phyloP scores from a whole-genome alignment of 2,888 invertebrate species.

The Sminthurinus aureus region DNA sequence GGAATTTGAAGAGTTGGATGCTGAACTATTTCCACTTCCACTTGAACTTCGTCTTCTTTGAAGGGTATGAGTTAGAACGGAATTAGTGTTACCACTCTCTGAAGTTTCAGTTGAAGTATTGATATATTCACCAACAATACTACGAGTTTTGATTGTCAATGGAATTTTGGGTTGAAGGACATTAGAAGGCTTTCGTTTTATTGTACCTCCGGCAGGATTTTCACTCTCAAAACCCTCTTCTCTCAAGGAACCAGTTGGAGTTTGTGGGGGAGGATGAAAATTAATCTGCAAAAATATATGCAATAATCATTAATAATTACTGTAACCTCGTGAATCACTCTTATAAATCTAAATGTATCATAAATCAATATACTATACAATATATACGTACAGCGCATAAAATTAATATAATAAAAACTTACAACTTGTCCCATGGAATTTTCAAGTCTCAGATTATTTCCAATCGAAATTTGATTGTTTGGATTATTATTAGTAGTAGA shows the following conservation, averaged over 20 bases:
- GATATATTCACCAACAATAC: conserved; percentile 78
- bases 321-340: too few relatives aligned
- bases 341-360: too few relatives aligned
- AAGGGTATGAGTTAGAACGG: conserved; percentile 56
- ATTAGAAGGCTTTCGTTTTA: conserved; percentile 85
- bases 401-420: not conserved
- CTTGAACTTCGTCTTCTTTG: conserved; percentile 57
- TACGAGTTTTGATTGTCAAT: conserved; percentile 87
- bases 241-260: conserved; percentile 65
- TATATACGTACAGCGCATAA: too few relatives aligned
- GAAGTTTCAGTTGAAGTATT: conserved; percentile 68
- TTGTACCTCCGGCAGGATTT: conserved; percentile 69
- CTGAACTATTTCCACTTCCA: conserved; percentile 42
- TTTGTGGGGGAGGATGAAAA: conserved; percentile 4
- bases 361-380: too few relatives aligned
- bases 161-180: conserved; percentile 87
- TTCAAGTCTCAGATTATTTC: conserved; percentile 58
- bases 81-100: conserved; percentile 48
- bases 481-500: conserved; percentile 2
- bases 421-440: conserved; percentile 55
- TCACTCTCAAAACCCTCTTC: conserved; percentile 67
- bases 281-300: conserved; percentile 20
- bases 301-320: too few relatives aligned
- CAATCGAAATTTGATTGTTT: not conserved
- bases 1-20: conserved; percentile 53